These are phyloP conservation scores for Ichneumon xanthorius DNA, from an alignment of 2,888 invertebrate species.

Conservation along the genomic window DNA sequence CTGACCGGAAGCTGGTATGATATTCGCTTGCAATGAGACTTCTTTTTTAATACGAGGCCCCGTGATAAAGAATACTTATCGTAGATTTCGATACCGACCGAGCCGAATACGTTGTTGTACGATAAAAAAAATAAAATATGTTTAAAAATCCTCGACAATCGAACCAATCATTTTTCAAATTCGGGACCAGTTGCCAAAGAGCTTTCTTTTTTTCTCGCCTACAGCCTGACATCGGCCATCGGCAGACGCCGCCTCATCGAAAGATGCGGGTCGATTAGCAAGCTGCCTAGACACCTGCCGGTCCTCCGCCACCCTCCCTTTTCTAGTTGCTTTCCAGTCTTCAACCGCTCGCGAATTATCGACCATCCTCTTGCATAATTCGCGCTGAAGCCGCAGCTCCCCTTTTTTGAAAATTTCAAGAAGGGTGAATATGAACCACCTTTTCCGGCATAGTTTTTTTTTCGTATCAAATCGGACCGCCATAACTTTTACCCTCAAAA, in stretches of 20 bases:
- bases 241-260: slow-evolving; percentile 18
- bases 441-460: too few relatives aligned
- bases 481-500: too few relatives aligned
- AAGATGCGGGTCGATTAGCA: slow-evolving; percentile 68
- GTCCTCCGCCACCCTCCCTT: not conserved
- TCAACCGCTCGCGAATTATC: not conserved
- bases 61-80: too few relatives aligned
- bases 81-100: too few relatives aligned
- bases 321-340: not conserved
- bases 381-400: not conserved
- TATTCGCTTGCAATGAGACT: too few relatives aligned
- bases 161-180: not conserved
- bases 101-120: too few relatives aligned
- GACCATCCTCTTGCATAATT: not conserved
- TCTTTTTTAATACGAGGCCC: too few relatives aligned
- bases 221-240: slow-evolving; percentile 8
- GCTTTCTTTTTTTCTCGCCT: not conserved
- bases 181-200: not conserved
- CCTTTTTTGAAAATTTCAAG: not conserved
- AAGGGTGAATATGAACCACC: too few relatives aligned
- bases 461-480: too few relatives aligned
- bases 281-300: slow-evolving; percentile 70
- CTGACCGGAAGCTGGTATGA: too few relatives aligned
- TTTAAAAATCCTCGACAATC: too few relatives aligned
- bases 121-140: too few relatives aligned